Conservation (phyloP, 2,113 vertebrate genomes). For the Glaucidium brasilianum region DNA sequence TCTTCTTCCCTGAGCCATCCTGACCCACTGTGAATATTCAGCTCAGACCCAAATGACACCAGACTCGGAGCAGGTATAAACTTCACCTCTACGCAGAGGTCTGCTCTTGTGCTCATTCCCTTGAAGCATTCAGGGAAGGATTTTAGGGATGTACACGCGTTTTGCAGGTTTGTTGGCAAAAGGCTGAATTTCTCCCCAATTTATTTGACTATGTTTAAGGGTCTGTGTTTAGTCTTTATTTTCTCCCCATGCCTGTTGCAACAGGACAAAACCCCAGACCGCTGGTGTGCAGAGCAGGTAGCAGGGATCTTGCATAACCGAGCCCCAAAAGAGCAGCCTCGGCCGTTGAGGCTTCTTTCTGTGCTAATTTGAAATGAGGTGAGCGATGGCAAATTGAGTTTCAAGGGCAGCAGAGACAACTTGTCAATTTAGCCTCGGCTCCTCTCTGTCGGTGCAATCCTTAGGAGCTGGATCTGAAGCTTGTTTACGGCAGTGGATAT, state of each 20-base stretch:
- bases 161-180: background rate
- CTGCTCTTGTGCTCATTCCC: background rate
- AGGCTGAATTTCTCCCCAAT: background rate
- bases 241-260: background rate
- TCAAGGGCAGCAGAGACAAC: conserved; percentile 67
- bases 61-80: background rate
- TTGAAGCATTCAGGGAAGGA: background rate
- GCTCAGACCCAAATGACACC: background rate
- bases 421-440: conserved; percentile 52
- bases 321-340: conserved; percentile 18
- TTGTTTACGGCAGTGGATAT: conserved; percentile 58
- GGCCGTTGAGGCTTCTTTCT: background rate
- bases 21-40: background rate
- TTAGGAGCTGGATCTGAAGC: conserved; percentile 30
- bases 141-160: background rate
- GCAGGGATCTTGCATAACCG: background rate
- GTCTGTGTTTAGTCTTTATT: background rate
- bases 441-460: background rate
- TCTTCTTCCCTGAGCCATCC: background rate
- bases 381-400: conserved; percentile 68
- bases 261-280: fast-evolving
- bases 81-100: background rate
- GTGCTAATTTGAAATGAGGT: conserved; percentile 65
- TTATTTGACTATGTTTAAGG: fast-evolving
- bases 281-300: background rate